Base-by-base conservation (phyloP, 2,888 invertebrate species). In the Deilephila porcellus region DNA sequence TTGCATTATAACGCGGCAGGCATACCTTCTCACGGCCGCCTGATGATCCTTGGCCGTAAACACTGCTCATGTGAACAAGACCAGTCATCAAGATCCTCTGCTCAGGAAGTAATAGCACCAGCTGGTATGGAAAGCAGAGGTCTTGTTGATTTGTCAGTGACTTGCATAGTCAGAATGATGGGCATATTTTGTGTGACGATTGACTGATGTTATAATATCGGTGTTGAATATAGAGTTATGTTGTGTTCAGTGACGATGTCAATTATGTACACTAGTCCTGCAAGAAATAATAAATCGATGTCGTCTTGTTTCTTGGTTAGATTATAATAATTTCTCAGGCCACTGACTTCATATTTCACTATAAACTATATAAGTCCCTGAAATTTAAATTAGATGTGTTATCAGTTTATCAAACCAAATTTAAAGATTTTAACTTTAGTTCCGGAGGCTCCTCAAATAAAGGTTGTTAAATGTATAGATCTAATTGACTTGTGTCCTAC, bases 1-100 rank as follows among this genome's bases (percentile, higher is more conserved):
- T 67, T 67, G 67, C 67, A 67, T 67, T 67, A 67, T 67, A 67
- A 25, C 67, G 52, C 25, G 14, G 34, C 29, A 59, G 17, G 60
- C 60, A 37, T 60, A 71, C 45, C 71, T 71, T 71, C 71, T 71
- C 71, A 71, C 71, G 60, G 60, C 25, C 34, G 25, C 32, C 8
- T 34, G 59, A 14, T n/a, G 52, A 71, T 59, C 71, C 71, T 71
- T 60, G 71, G 60, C 71, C 60, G 60, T 60, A 71, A 60, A 71
- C 20, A n/a, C n/a, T n/a, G 64, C 45, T 37, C 34, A 45, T 67
- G 67, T 67, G 25, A 20, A 62, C 60, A 20, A 14, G 14, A 45
- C 67, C 67, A 67, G 14, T 25, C 14, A 52, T 0, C 17, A 52
- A 17, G 52, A 67, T 62, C 17, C 34, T 52, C n/a, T n/a, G 6